phyloP scores from a whole-genome alignment of 92 coral and sea anemone species.

The Micromussa lordhowensis region DNA sequence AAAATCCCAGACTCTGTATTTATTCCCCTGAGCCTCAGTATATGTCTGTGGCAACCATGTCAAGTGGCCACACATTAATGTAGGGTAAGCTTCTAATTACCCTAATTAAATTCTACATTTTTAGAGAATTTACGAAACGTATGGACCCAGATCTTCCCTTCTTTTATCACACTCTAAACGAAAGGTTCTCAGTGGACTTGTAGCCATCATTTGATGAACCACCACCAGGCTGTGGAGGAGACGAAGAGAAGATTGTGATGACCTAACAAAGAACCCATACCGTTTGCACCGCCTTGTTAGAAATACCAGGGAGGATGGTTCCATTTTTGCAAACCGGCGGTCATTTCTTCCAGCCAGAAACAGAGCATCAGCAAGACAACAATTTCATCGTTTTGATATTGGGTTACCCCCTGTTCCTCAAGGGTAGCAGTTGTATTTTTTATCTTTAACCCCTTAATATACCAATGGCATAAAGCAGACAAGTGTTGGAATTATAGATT shows the following conservation, averaged over 20 bases:
- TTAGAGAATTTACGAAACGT: background rate
- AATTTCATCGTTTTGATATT: background rate
- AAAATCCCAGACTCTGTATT: too few species aligned
- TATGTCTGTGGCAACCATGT: too few species aligned
- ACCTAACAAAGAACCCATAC: background rate
- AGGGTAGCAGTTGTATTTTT: background rate
- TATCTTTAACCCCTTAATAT: background rate
- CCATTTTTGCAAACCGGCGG: background rate
- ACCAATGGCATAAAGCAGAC: background rate
- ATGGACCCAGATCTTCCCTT: slow-evolving; percentile 10
- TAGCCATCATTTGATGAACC: background rate
- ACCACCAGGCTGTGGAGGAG: background rate
- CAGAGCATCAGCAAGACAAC: background rate
- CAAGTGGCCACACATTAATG: too few species aligned
- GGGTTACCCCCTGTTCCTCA: slow-evolving; percentile 2
- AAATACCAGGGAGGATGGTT: background rate
- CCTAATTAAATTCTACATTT: background rate
- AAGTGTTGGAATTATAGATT: background rate
- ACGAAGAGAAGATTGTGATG: background rate
- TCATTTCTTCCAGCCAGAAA: slow-evolving; percentile 8
- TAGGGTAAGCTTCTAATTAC: too few species aligned
- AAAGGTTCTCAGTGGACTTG: background rate
- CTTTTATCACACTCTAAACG: background rate
- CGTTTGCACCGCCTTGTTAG: background rate
- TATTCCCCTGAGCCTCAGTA: too few species aligned